Conservation (phyloP, 2,888 invertebrate species). For the Altica lythri region DNA sequence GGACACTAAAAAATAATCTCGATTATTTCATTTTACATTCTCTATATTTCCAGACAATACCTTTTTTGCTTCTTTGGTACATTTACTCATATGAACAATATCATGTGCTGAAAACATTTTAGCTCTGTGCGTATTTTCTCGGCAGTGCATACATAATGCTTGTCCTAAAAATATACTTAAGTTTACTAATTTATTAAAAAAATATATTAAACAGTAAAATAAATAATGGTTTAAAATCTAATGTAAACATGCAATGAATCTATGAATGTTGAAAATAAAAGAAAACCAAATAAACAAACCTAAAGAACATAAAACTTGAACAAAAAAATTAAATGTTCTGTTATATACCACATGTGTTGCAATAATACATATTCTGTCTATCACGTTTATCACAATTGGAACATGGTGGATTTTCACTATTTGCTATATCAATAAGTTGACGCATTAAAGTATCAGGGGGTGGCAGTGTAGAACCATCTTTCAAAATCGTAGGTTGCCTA, state of each 20-base stretch:
- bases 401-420: slow-evolving; percentile 73
- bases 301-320: slow-evolving; percentile 33
- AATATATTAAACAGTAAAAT: slow-evolving; percentile 10
- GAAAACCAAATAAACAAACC: slow-evolving; percentile 31
- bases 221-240: slow-evolving; percentile 7
- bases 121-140: slow-evolving; percentile 74
- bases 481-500: slow-evolving; percentile 65
- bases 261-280: slow-evolving; percentile 7
- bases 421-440: slow-evolving; percentile 72
- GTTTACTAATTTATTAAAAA: background rate
- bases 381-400: slow-evolving; percentile 78
- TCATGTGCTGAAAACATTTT: slow-evolving; percentile 79
- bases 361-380: slow-evolving; percentile 74
- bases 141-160: slow-evolving; percentile 71
- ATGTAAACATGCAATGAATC: background rate
- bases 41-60: slow-evolving; percentile 57
- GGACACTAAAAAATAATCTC: slow-evolving; percentile 58
- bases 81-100: slow-evolving; percentile 73
- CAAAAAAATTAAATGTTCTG: slow-evolving; percentile 31
- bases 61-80: slow-evolving; percentile 69
- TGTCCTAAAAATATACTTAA: slow-evolving; percentile 64
- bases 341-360: slow-evolving; percentile 74
- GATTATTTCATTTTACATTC: background rate
- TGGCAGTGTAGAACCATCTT: slow-evolving; percentile 66
- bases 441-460: slow-evolving; percentile 70